These are phyloP conservation scores for Cheumatopsyche charites DNA, from an alignment of 1,140 invertebrate genomes.

Conservation along the genomic window DNA sequence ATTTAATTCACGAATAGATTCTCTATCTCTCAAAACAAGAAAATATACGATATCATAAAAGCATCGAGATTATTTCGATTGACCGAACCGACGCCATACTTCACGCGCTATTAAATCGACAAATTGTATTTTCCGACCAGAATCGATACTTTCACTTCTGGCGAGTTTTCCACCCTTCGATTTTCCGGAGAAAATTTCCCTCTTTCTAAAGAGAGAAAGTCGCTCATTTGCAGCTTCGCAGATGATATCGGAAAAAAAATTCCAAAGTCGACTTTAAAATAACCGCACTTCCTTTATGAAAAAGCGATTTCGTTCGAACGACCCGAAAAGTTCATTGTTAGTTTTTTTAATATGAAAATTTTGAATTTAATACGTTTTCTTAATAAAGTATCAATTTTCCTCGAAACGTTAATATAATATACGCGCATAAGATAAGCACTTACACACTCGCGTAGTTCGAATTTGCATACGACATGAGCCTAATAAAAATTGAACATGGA, in stretches of 20 bases:
- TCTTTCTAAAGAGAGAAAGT: neutral
- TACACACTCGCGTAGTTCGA: too few species aligned
- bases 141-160: slow-evolving; percentile 3
- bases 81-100: slow-evolving; percentile 19
- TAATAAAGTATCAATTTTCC: too few species aligned
- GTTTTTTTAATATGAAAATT: neutral
- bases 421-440: too few species aligned
- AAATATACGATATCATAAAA: too few species aligned
- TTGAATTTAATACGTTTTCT: neutral
- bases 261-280: neutral
- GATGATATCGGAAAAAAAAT: too few species aligned
- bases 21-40: too few species aligned
- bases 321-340: too few species aligned
- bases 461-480: too few species aligned
- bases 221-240: neutral
- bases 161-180: neutral
- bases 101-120: slow-evolving; percentile 16
- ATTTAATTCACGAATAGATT: too few species aligned
- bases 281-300: neutral
- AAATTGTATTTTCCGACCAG: slow-evolving; percentile 11
- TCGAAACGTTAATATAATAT: too few species aligned
- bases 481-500: too few species aligned
- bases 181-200: neutral
- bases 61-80: slow-evolving; percentile 13
- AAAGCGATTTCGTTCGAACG: too few species aligned